Evolutionary conservation across 2,888 invertebrate species (phyloP).

Genomic region (Aphidius colemani): DNA sequence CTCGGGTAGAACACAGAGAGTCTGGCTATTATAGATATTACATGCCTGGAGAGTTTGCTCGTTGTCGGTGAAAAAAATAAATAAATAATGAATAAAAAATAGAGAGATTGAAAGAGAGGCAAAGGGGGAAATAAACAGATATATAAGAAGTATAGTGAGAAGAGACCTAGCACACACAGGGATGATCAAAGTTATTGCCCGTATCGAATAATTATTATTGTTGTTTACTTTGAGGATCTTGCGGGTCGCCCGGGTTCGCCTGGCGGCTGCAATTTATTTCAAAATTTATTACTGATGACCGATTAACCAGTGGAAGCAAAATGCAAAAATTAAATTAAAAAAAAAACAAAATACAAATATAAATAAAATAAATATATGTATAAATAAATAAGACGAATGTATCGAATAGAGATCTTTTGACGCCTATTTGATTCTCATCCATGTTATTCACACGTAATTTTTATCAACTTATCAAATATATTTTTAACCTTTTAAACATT

Average conservation of each 20-base stretch:
- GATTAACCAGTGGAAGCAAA: conserved; percentile 46
- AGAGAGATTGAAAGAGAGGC: conserved; percentile 14
- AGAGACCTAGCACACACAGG: conserved; percentile 33
- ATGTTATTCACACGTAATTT: too few relatives aligned
- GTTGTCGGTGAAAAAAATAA: conserved; percentile 6
- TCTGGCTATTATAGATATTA: conserved; percentile 58
- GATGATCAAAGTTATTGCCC: conserved; percentile 49
- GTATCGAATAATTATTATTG: conserved; percentile 61
- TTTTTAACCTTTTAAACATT: too few relatives aligned
- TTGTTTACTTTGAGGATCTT: conserved; percentile 57
- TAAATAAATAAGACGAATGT: conserved; percentile 33
- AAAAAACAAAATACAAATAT: conserved; percentile 8
- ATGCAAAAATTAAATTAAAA: conserved; percentile 30
- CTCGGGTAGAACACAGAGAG: conserved; percentile 54
- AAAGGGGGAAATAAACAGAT: not conserved
- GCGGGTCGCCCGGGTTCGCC: conserved; percentile 37
- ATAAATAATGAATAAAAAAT: conserved; percentile 16
- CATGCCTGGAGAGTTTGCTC: conserved; percentile 40
- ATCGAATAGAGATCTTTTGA: conserved; percentile 48
- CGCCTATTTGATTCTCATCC: conserved; percentile 4
- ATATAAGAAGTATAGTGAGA: too few relatives aligned
- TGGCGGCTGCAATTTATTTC: conserved; percentile 53
- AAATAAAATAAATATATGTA: not conserved
- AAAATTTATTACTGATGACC: conserved; percentile 60
- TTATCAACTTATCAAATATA: too few relatives aligned